These are phyloP conservation scores for Apomyelois bistriatella DNA, from an alignment of 2,888 invertebrate species.

Conservation along the genomic window DNA sequence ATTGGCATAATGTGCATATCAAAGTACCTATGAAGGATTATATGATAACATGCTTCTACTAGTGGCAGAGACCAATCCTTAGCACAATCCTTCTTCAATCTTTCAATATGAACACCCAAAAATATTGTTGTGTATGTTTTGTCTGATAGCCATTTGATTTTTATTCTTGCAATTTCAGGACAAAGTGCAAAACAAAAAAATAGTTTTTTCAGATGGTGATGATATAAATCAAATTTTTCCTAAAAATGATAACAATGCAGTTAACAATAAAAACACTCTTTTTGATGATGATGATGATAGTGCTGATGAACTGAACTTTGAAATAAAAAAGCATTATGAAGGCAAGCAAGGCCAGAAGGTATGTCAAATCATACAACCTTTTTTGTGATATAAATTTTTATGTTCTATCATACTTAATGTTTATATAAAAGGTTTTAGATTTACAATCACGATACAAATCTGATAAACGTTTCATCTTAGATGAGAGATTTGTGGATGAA, in stretches of 20 bases:
- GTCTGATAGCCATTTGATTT: no score
- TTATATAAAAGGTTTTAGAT: slow-evolving; percentile 78
- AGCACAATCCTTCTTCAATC: no score
- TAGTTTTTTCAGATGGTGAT: slow-evolving; percentile 78
- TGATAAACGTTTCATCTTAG: slow-evolving; percentile 88
- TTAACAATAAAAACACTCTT: slow-evolving; percentile 41
- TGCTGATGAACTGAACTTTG: slow-evolving; percentile 78
- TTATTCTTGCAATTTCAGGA: slow-evolving; percentile 57
- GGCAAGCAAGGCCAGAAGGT: slow-evolving; percentile 83
- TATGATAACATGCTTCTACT: no score
- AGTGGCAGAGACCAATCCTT: no score
- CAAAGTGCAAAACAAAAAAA: slow-evolving; percentile 78
- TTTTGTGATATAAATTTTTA: not conserved
- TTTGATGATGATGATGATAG: slow-evolving; percentile 78
- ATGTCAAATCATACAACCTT: not conserved
- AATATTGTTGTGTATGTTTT: no score
- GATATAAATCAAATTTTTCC: slow-evolving; percentile 16
- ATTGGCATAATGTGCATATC: no score
- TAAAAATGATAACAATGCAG: slow-evolving; percentile 16
- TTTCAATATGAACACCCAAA: no score
- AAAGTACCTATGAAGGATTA: no score
- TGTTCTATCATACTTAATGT: not conserved
- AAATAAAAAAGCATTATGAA: slow-evolving; percentile 83
- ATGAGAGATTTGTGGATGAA: slow-evolving; percentile 85
- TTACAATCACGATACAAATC: slow-evolving; percentile 86